Evolutionary conservation across 2,888 invertebrate genomes (phyloP).

Genomic region (Dynastes tityus): DNA sequence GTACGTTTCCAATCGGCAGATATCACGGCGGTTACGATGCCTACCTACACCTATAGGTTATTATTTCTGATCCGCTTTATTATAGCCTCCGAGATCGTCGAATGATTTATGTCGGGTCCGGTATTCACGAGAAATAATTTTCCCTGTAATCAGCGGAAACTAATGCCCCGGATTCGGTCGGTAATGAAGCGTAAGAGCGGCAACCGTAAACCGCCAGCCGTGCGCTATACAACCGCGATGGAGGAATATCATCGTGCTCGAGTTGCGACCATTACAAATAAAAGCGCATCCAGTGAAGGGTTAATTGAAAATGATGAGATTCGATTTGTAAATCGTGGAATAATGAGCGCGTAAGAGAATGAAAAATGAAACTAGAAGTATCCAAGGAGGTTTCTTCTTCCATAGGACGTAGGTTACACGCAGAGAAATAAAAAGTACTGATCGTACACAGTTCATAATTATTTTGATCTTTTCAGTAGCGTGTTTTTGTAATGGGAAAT

Average conservation of each 20-base stretch:
- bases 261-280: background rate
- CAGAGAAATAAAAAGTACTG: too few species aligned
- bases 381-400: too few species aligned
- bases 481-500: too few species aligned
- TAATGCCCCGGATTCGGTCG: slow-evolving; percentile 30
- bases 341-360: background rate
- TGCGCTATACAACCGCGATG: background rate
- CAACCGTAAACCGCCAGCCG: background rate
- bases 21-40: too few species aligned
- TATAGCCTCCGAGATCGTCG: slow-evolving; percentile 34
- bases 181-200: slow-evolving; percentile 32
- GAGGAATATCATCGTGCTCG: background rate
- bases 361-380: background rate
- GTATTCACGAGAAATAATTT: slow-evolving; percentile 54
- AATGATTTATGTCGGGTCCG: slow-evolving; percentile 57
- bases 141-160: slow-evolving; percentile 40
- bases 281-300: background rate
- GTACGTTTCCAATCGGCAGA: background rate
- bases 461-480: too few species aligned
- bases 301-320: slow-evolving; percentile 29
- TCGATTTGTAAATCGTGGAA: slow-evolving; percentile 9
- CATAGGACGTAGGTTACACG: too few species aligned
- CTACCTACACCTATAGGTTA: background rate
- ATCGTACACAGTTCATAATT: too few species aligned
- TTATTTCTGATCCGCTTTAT: slow-evolving; percentile 41